Evolutionary conservation across 35 echinoderm and acorn worm genomes (phyloP), one percentile per base, ranked within the genome.

Genomic region (Lytechinus pictus): DNA sequence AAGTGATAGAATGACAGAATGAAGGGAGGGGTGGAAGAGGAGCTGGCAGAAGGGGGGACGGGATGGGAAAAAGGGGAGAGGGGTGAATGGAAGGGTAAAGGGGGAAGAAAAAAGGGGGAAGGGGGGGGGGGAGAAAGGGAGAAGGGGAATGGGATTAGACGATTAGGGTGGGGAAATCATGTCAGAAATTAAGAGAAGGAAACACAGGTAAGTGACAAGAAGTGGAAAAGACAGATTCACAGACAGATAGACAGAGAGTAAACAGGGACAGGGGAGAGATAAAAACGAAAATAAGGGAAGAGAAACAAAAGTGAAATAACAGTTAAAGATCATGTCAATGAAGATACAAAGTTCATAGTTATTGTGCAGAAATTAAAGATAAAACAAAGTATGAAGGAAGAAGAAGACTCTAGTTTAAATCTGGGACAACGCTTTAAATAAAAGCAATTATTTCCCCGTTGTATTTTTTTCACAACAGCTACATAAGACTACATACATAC

Each of bases 251-350:
- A 96, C 16, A 91, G 95, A 16, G 19, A 79, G 66, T 24, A 79
- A 79, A 79, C 16, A 79, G 66, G 19, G 51, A 96, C 86, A 97
- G 28, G 57, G 92, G 88, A 87, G 86, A 95, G 86, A 97, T 94
- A 95, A 97, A 91, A 94, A 71, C 60, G 72, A 58, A 95, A 89
- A 97, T 19, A 86, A 97, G 57, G 95, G 92, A 89, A 96, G 86
- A 91, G 71, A 53, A 55, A 95, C 86, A 89, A 88, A 87, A 94
- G 28, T 60, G 61, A 87, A 96, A 86, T 57, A 88, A 90, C 52
- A 90, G 88, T 90, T 90, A 90, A 19, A 90, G 88, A 54, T 90
- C 88, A 90, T 90, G 88, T 90, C 88, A 90, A 94, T 55, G 54
- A 55, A 94, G 55, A 94, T 52, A 94, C 10, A 91, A 94, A 94